Conservation (phyloP, 1,140 invertebrate genomes). For the Heliothis virescens region DNA sequence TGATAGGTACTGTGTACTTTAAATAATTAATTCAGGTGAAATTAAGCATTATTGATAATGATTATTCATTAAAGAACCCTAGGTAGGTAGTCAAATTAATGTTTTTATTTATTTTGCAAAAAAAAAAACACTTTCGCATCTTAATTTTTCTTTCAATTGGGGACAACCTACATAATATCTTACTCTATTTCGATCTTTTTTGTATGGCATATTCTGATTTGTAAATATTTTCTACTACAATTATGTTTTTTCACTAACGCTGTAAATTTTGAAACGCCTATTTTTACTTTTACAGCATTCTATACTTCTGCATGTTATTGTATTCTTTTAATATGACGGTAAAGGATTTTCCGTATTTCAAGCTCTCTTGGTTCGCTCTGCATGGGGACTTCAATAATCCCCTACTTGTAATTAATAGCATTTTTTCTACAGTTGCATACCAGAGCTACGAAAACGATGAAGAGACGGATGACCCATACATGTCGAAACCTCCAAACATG, state of each 20-base stretch:
- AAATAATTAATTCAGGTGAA: no score
- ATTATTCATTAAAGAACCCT: no score
- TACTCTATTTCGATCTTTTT: neutral
- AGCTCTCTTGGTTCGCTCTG: slow-evolving; percentile 29
- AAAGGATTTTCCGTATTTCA: neutral
- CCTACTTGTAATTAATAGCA: neutral
- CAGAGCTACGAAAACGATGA: slow-evolving; percentile 84
- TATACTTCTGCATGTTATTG: slow-evolving; percentile 20
- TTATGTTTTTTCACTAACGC: neutral
- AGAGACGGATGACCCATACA: slow-evolving; percentile 75
- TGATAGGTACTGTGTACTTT: no score
- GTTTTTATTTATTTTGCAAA: neutral
- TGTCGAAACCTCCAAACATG: slow-evolving; percentile 76
- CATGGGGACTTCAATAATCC: slow-evolving; percentile 28
- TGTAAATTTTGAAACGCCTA: neutral
- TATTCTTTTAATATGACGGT: no score
- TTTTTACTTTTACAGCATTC: neutral
- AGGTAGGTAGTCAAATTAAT: neutral
- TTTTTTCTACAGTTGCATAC: slow-evolving; percentile 70
- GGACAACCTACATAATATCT: neutral
- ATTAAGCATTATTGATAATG: no score
- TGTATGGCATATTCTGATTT: neutral
- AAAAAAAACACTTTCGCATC: neutral
- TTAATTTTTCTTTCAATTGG: neutral
- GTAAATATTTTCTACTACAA: neutral